Conservation (phyloP, 2,113 vertebrate species). For the Tretioscincus oriximinensis region DNA sequence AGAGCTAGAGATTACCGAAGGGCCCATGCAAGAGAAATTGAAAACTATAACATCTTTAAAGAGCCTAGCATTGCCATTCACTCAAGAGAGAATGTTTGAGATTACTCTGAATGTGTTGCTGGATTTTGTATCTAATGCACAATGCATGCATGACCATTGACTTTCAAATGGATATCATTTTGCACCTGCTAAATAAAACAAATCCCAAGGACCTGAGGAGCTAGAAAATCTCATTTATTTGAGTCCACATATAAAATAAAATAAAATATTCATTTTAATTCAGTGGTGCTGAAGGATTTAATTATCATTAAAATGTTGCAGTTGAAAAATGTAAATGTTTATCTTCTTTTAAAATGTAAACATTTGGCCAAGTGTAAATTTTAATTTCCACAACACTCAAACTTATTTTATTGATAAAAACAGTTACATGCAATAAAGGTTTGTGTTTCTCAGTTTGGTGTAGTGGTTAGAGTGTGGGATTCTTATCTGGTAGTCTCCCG, state of each 20-base stretch:
- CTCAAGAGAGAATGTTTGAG: not conserved
- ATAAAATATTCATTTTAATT: not conserved
- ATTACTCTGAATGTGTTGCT: not conserved
- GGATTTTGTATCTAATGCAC: not conserved
- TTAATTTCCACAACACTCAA: no score
- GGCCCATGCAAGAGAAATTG: slow-evolving; percentile 32
- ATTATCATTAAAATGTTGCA: not conserved
- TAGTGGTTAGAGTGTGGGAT: no score
- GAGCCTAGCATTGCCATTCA: not conserved
- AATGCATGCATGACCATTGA: not conserved
- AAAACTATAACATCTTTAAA: slow-evolving; percentile 33
- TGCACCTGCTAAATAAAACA: not conserved
- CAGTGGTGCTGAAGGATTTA: not conserved
- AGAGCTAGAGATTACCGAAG: slow-evolving; percentile 33
- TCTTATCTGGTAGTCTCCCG: no score
- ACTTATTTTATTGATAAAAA: no score
- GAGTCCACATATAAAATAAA: not conserved
- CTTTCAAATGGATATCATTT: not conserved
- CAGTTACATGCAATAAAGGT: no score
- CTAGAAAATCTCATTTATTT: not conserved
- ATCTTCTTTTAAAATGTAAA: not conserved
- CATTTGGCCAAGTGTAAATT: not conserved
- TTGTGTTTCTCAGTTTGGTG: no score
- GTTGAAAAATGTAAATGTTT: not conserved
- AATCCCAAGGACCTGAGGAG: not conserved